Evolutionary conservation across 1,140 invertebrate genomes (phyloP), one percentile per base, ranked within the genome.

Genomic region (Drosophila busckii): DNA sequence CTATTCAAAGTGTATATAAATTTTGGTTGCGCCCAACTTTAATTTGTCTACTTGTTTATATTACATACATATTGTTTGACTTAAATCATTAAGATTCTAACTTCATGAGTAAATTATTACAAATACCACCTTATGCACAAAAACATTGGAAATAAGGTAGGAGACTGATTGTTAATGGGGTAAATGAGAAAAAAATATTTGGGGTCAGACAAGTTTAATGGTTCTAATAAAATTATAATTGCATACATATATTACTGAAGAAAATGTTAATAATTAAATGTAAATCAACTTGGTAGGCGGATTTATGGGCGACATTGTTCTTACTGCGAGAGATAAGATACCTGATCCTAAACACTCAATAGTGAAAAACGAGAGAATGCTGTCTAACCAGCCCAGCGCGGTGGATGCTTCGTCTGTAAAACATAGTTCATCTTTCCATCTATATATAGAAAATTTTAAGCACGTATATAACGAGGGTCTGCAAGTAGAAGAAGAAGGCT

Each of bases 221-320:
- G 13, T 8, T 10, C 13, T 2, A 1, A 13, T 13, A 31, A 5
- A 8, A 17, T 17, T 4, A 9, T 17, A 35, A 15, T 35, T 35
- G 15, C 3, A n/a, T n/a, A n/a, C n/a, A n/a, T n/a, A n/a, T n/a
- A n/a, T n/a, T n/a, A n/a, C n/a, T n/a, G n/a, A n/a, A n/a, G n/a
- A n/a, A n/a, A n/a, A n/a, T 37, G 28, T 48, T 37, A 44, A 31
- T 31, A 23, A 2, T 6, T 34, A 0, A 2, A 2, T 19, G 32
- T 32, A 20, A 37, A 15, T 29, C 19, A 16, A 5, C 9, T 62
- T 64, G 23, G n/a, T 89, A 96, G 94, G 90, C 65, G 92, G 90
- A 9, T 95, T 94, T 68, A 89, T 92, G 86, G 94, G 94, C 2
- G 94, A 96, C 75, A 95, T 96, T 31, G 94, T 94, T 0, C 88